phyloP scores from a whole-genome alignment of 2,797 vertebrate species.

The Dallia pectoralis region DNA sequence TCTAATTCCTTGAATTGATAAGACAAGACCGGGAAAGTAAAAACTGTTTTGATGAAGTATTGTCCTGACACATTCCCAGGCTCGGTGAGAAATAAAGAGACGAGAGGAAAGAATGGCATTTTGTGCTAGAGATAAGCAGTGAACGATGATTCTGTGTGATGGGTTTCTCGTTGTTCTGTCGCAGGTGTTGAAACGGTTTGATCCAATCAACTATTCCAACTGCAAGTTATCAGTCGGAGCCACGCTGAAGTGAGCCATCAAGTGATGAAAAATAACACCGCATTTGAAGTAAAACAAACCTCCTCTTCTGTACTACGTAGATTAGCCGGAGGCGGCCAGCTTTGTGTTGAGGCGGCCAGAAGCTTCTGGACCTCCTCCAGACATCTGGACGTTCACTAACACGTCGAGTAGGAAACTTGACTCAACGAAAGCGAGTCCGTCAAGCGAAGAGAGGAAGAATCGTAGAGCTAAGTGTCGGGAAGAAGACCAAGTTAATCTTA shows the following conservation, averaged over 20 bases:
- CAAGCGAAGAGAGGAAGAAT: conserved; percentile 37
- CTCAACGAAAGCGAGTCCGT: conserved; percentile 47
- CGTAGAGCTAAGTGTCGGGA: conserved; percentile 40
- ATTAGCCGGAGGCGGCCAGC: conserved; percentile 24
- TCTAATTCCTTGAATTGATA: conserved; percentile 62
- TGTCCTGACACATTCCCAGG: conserved; percentile 9
- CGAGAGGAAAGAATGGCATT: background rate
- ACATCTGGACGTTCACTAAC: conserved; percentile 42
- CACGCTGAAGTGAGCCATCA: background rate
- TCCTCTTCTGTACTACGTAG: conserved; percentile 42
- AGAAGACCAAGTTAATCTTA: background rate
- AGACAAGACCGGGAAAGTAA: conserved; percentile 55
- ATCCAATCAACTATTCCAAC: background rate
- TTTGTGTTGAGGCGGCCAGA: conserved; percentile 36
- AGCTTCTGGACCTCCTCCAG: conserved; percentile 45
- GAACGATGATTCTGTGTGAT: background rate
- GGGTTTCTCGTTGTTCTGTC: background rate
- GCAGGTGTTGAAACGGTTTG: background rate
- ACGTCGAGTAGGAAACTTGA: conserved; percentile 41
- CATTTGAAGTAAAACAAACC: conserved; percentile 13
- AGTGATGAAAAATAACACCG: conserved; percentile 14
- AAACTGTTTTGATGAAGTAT: conserved; percentile 28
- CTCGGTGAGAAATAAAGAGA: conserved; percentile 1
- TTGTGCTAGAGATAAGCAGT: background rate
- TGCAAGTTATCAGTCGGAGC: background rate